A percentile compares a stretch with the other conserved stretches of the same genome.
These are phyloP conservation scores for Hydrophis major DNA, from an alignment of 2,797 vertebrate genomes.

Conservation along the genomic window DNA sequence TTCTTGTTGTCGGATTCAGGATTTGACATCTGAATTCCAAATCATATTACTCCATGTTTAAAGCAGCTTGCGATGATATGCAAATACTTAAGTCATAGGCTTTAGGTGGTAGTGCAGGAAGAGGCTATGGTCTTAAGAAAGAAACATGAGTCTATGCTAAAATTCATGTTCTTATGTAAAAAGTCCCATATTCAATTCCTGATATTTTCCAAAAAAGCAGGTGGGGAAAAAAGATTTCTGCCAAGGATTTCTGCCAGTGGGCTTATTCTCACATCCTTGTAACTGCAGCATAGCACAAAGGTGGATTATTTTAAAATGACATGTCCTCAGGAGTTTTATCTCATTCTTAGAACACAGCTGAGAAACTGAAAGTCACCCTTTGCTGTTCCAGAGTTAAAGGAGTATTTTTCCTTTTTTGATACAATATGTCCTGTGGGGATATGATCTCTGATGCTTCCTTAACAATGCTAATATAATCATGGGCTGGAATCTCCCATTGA, in stretches of 20 bases:
- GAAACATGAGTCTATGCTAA: neutral
- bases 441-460: neutral
- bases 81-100: neutral
- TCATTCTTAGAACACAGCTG: neutral
- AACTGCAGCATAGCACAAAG: neutral
- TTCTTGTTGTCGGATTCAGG: neutral
- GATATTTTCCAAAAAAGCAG: neutral
- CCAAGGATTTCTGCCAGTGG: neutral
- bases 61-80: neutral
- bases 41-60: neutral
- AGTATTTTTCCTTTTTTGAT: neutral
- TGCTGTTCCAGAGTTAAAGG: neutral
- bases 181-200: neutral
- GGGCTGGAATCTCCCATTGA: neutral
- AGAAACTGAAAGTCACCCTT: neutral
- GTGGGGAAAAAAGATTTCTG: neutral
- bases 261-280: neutral
- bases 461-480: neutral
- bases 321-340: neutral
- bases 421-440: neutral
- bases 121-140: neutral
- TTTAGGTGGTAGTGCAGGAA: neutral
- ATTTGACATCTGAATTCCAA: neutral
- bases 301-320: neutral
- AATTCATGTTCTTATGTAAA: neutral